A percentile compares a stretch with the other conserved stretches of the same genome.
These are phyloP conservation scores for Paramormyrops kingsleyae DNA, from an alignment of 2,113 vertebrate species.

Conservation along the genomic window DNA sequence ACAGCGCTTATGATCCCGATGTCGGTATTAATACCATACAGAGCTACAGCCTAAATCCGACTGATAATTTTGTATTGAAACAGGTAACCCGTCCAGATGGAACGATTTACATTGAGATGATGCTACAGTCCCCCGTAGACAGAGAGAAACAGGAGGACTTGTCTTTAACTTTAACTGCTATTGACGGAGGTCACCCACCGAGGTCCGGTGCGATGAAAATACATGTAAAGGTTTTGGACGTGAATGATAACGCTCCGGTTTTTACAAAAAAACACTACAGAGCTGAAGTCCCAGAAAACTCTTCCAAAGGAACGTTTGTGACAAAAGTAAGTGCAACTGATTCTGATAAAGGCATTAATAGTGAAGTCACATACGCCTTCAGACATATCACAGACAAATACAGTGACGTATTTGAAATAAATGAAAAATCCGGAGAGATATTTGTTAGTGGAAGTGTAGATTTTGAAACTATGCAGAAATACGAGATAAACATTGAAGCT, in stretches of 20 bases:
- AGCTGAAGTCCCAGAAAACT: slow-evolving; percentile 30
- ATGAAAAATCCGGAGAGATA: slow-evolving; percentile 34
- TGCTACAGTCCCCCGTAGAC: slow-evolving; percentile 35
- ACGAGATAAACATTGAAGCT: slow-evolving; percentile 38
- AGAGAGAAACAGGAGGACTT: slow-evolving; percentile 31
- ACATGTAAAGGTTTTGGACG: slow-evolving; percentile 27
- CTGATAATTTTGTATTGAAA: not conserved
- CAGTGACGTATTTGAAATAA: slow-evolving; percentile 28
- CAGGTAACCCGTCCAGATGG: slow-evolving; percentile 8
- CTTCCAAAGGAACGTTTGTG: slow-evolving; percentile 18
- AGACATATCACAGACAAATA: slow-evolving; percentile 25
- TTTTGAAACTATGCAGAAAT: not conserved
- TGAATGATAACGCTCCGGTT: slow-evolving; percentile 37
- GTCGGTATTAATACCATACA: slow-evolving; percentile 36
- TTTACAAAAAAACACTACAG: slow-evolving; percentile 32
- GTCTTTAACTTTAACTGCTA: slow-evolving; percentile 43
- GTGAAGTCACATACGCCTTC: slow-evolving; percentile 32
- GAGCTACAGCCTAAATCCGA: not conserved
- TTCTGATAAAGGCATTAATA: slow-evolving; percentile 32
- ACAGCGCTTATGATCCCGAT: slow-evolving; percentile 35
- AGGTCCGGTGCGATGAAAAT: slow-evolving; percentile 48
- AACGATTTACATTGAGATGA: slow-evolving; percentile 33
- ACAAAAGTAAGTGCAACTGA: slow-evolving; percentile 32
- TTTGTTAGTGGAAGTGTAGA: slow-evolving; percentile 10
- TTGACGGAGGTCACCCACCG: slow-evolving; percentile 50